These are phyloP conservation scores for Bos indicus DNA, from an alignment of 2,113 vertebrate species.

Conservation along the genomic window DNA sequence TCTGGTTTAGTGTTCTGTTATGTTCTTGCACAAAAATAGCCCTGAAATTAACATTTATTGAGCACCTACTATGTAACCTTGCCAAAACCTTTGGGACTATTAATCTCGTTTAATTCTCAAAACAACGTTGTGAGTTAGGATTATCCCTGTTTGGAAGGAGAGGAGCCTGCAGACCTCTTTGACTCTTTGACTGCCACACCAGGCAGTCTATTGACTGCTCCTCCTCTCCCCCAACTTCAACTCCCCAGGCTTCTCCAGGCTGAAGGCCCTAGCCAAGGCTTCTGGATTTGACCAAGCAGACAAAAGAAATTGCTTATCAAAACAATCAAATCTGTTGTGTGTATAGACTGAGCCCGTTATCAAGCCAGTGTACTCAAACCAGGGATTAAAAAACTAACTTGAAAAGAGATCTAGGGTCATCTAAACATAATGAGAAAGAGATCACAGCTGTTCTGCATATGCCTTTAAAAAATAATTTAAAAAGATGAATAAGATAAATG, in stretches of 20 bases:
- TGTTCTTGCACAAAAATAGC: neutral
- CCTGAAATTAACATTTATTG: neutral
- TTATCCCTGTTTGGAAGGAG: slow-evolving; percentile 2
- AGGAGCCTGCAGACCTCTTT: neutral
- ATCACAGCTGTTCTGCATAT: neutral
- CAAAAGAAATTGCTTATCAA: slow-evolving; percentile 29
- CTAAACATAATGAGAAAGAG: neutral
- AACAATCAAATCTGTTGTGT: neutral
- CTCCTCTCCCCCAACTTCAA: accelerated
- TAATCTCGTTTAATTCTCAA: neutral
- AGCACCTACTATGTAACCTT: neutral
- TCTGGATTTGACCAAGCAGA: neutral
- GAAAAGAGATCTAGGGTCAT: neutral
- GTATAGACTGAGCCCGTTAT: neutral
- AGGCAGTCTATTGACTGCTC: neutral
- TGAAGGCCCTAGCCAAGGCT: neutral
- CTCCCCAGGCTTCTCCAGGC: too few species aligned
- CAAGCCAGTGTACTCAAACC: neutral
- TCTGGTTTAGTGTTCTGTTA: neutral
- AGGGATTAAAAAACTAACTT: neutral
- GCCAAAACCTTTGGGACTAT: neutral
- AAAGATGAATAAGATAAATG: slow-evolving; percentile 8
- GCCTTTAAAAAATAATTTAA: neutral
- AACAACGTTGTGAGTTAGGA: neutral
- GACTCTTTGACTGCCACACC: neutral